A percentile compares a stretch with the other conserved stretches of the same genome.
These are phyloP conservation scores for Ladona fulva DNA, from an alignment of 1,140 invertebrate genomes.

Conservation along the genomic window DNA sequence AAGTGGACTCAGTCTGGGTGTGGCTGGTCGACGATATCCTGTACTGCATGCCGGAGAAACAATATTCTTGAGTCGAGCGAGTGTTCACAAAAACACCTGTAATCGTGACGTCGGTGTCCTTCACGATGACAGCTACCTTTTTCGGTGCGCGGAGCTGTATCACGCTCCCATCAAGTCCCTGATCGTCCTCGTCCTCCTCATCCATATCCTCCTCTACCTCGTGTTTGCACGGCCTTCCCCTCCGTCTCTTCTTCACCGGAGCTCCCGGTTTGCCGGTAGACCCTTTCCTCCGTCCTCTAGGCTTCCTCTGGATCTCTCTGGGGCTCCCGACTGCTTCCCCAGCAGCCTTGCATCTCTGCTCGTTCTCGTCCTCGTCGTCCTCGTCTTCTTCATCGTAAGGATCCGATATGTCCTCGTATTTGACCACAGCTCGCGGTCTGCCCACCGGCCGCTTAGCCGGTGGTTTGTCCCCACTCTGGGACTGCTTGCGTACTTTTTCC, in stretches of 20 bases:
- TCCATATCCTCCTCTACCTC: constrained; percentile 19
- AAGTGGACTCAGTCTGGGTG: constrained; percentile 66
- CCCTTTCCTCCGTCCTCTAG: neutral
- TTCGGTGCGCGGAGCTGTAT: constrained; percentile 29
- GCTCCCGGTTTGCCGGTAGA: neutral
- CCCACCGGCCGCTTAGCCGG: neutral
- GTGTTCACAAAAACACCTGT: constrained; percentile 66
- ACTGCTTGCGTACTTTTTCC: neutral
- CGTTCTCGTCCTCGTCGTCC: neutral
- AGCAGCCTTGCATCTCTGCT: neutral
- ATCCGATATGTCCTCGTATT: constrained; percentile 6
- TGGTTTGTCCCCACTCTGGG: neutral
- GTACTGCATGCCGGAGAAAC: constrained; percentile 74
- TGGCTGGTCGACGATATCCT: constrained; percentile 64
- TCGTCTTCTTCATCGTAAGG: neutral
- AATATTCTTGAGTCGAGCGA: constrained; percentile 67
- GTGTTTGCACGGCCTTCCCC: constrained; percentile 17
- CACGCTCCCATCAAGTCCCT: constrained; percentile 31
- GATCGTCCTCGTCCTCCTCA: neutral
- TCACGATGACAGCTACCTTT: constrained; percentile 64
- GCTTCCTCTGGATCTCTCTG: neutral
- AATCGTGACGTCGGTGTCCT: constrained; percentile 77
- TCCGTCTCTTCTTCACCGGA: constrained; percentile 33
- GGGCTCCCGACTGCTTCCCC: neutral
- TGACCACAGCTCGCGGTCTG: neutral